Evolutionary conservation across 1,140 invertebrate genomes (phyloP).

Genomic region (Diorhabda elongata): DNA sequence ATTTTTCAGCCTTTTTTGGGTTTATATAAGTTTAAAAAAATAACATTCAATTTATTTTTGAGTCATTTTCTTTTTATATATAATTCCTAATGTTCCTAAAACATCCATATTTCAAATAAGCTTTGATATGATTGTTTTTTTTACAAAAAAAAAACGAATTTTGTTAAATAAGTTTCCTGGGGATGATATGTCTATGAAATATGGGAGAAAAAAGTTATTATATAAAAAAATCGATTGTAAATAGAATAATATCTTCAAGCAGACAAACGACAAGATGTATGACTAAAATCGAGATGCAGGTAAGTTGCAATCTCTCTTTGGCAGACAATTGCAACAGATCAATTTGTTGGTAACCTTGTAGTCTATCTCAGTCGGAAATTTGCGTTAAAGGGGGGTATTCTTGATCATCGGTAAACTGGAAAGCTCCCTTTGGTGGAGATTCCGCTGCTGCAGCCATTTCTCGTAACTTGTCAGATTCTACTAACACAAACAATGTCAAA

Average conservation of each 20-base stretch:
- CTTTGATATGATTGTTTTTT: too few relatives aligned
- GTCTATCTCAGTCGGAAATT: conserved; percentile 55
- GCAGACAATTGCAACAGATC: conserved; percentile 5
- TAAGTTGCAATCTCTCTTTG: conserved; percentile 15
- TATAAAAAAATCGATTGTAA: too few relatives aligned
- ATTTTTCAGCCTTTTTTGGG: conserved; percentile 12
- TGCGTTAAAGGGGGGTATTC: conserved; percentile 80
- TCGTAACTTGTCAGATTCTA: conserved; percentile 76
- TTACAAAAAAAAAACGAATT: too few relatives aligned
- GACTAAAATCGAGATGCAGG: conserved; percentile 31
- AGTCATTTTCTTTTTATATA: too few relatives aligned
- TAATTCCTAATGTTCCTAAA: too few relatives aligned
- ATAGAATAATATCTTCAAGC: conserved; percentile 29
- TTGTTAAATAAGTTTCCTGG: too few relatives aligned
- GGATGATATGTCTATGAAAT: too few relatives aligned
- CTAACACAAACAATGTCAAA: conserved; percentile 12
- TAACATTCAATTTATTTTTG: conserved; percentile 28
- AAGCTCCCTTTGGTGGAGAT: conserved; percentile 59
- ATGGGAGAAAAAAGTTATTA: too few relatives aligned
- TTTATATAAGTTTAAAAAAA: conserved; percentile 30
- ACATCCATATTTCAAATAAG: too few relatives aligned
- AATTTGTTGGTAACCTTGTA: not conserved
- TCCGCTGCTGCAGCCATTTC: conserved; percentile 67
- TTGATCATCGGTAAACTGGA: conserved; percentile 73
- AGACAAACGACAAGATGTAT: conserved; percentile 40